Evolutionary conservation across 2,888 invertebrate species (phyloP), one percentile per base, ranked within the genome.

Genomic region (Capitulum mitella): DNA sequence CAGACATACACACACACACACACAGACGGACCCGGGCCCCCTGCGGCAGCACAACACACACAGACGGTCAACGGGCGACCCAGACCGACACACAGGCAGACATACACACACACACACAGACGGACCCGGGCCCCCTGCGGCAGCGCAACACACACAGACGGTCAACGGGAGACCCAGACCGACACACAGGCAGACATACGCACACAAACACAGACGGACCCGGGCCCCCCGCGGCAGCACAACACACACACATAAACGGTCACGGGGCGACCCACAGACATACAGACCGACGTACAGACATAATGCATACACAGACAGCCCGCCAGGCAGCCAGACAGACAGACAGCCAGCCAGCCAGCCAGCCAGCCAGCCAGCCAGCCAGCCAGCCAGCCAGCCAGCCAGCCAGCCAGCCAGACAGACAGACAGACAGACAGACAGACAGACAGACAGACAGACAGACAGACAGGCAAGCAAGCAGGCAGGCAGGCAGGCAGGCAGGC

Each of bases 191-290:
- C 77, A 76, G 32, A 37, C n/a, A n/a, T n/a, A 76, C 76, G 3
- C 76, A 37, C 76, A 76, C 6, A 37, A 14, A 29, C 32, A 37
- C 76, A 76, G 32, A 3, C 37, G 37, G 3, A 37, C 32, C n/a
- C 32, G 34, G 32, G 14, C 76, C 14, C 32, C n/a, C 76, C 14
- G 14, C 14, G 32, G 34, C 37, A 32, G 32, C 32, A 34, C 19
- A 29, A 37, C 37, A 76, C 76, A 76, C 40, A 76, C 76, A n/a
- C n/a, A n/a, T n/a, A 76, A 32, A 76, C 37, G 37, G 3, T 19
- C 34, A 32, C 34, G 19, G 16, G 37, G 3, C 19, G 37, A 76
- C 37, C 29, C 43, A 32, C n/a, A n/a, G n/a, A n/a, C n/a, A 76
- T 37, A 40, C 40, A 40, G 22, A 77, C 51, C 14, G 19, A 48